Evolutionary conservation across 2,113 vertebrate genomes (phyloP), one percentile per base, ranked within the genome.

Genomic region (Gorsachius goisagi): DNA sequence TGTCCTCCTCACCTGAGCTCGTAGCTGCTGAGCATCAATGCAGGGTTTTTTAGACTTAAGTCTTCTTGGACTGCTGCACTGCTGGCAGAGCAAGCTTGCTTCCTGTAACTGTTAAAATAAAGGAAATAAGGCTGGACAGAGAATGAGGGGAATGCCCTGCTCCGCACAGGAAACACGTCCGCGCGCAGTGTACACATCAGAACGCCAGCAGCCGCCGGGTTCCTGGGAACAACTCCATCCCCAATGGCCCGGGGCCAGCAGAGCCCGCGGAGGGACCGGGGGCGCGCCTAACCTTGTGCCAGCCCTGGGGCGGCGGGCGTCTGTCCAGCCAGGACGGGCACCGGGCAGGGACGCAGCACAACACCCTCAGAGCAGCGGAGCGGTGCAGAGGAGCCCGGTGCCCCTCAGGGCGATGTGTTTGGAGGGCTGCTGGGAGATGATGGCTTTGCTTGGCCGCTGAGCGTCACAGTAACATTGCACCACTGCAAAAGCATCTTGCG

Each of bases 181-280:
- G 30, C 19, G 11, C 0, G 5, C 24, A 11, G 23, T 2, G 14
- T 32, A 12, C 5, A 0, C 23, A 23, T 72, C 41, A 49, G 33
- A 12, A 9, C 0, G 0, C 35, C 58, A 49, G 62, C 37, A 55
- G 68, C 32, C 0, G 1, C 5, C 15, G 1, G 0, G 2, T 20
- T 82, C 30, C 52, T 22, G 49, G 26, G 53, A 71, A 5, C 14
- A 24, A 5, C 5, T 35, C 26, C 6, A 3, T n/a, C 21, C 23
- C 15, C 5, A 5, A 0, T 5, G 21, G 52, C n/a, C 5, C 6
- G 12, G 35, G 20, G 16, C n/a, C 22, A 77, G 63, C 35, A 33
- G 20, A 35, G 20, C 30, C 19, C 0, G 0, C 21, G 3, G 45
- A 14, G 44, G 11, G 28, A 26, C 71, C 35, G 30, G 33, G 33